A percentile compares a stretch with the other conserved stretches of the same genome.
Evolutionary conservation across 2,797 vertebrate genomes (phyloP).

Genomic region (Pantherophis alleghaniensis): DNA sequence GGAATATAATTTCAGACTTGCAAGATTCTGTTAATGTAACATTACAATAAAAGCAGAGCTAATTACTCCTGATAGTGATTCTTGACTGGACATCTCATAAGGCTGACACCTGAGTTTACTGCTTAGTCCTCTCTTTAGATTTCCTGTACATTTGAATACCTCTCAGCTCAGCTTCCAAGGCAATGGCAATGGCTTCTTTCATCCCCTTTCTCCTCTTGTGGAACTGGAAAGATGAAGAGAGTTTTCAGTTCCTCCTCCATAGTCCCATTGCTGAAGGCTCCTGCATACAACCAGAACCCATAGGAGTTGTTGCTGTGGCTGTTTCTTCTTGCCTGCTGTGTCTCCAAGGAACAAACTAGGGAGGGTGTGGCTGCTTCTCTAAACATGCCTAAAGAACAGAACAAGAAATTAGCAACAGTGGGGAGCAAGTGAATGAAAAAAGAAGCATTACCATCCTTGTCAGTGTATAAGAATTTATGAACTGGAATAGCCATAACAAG

Average conservation of each 20-base stretch:
- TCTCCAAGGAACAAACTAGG: background rate
- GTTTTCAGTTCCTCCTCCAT: background rate
- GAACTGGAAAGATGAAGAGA: background rate
- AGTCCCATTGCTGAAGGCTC: background rate
- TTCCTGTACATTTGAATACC: background rate
- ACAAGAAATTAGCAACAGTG: background rate
- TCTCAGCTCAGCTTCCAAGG: background rate
- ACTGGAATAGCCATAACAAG: too few relatives aligned
- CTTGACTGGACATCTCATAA: background rate
- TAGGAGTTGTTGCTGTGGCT: background rate
- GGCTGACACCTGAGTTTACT: background rate
- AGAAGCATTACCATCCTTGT: background rate
- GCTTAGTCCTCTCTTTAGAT: background rate
- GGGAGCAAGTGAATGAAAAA: background rate
- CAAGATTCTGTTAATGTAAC: background rate
- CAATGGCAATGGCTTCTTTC: background rate
- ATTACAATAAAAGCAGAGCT: background rate
- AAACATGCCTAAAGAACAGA: background rate
- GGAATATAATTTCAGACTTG: background rate
- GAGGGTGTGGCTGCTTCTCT: background rate
- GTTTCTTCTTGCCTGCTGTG: background rate
- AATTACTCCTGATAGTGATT: background rate
- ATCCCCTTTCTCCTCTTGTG: background rate
- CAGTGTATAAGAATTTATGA: too few relatives aligned
- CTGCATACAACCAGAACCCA: background rate